Base-by-base conservation (phyloP, 2,797 vertebrate genomes). In the Leptatherina wallacei region DNA sequence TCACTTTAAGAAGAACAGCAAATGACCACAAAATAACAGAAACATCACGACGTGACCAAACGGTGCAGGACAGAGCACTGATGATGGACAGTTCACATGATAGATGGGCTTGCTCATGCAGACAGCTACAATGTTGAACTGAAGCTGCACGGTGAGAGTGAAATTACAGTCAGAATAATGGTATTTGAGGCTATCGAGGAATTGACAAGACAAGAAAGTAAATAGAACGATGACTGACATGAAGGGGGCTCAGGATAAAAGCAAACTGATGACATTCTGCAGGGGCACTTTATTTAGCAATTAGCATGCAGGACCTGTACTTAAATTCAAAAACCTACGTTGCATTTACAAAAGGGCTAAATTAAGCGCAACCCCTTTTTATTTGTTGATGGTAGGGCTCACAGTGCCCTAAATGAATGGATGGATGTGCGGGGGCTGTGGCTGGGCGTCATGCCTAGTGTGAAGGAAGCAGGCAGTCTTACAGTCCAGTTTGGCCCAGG, bases 401-500 rank as follows among this genome's bases (percentile, higher is more conserved):
- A 71, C 65, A 44, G 79, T 51, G 78, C 78, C 47, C 69, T 73
- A 72, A 81, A 85, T 70, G 56, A 65, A 80, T 58, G 83, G 68
- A 58, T 74, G 81, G 73, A 83, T 79, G 82, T 52, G 60, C 65
- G 78, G 74, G 83, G 77, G 71, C 69, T 51, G 77, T 51, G 80
- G 82, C 47, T 75, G 92, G 91, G 84, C 68, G 0, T 59, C 88
- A 89, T 91, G 88, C 92, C 87, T 90, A 91, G 80, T 73, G 75
- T 68, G 85, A 79, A 91, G 79, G 86, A 88, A 85, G 85, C 87
- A 89, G 88, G 91, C 91, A 91, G 65, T 81, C 91, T 92, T 92
- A 94, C 89, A 90, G 88, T 92, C 92, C 86, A 78, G 73, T 87
- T 88, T 88, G 89, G 91, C 84, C 93, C 94, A 93, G 88, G 92